phyloP scores from a whole-genome alignment of 2,888 invertebrate genomes.

The Leptinotarsa juncta region DNA sequence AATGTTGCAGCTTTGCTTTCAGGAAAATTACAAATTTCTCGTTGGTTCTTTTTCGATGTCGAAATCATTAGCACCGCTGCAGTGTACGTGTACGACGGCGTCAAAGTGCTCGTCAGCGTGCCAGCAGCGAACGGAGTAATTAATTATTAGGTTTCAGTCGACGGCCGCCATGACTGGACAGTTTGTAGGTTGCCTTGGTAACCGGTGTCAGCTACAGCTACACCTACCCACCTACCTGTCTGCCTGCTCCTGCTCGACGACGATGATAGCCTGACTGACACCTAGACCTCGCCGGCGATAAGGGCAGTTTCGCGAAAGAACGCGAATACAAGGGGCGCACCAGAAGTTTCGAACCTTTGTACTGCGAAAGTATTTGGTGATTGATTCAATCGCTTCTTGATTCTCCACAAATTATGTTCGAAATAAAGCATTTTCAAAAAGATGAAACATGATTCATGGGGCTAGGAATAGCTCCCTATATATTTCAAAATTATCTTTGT shows the following conservation, averaged over 20 bases:
- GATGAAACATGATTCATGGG: too few relatives aligned
- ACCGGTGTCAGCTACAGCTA: conserved; percentile 56
- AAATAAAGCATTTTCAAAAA: too few relatives aligned
- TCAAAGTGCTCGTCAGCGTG: conserved; percentile 34
- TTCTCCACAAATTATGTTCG: too few relatives aligned
- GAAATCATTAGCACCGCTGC: conserved; percentile 34
- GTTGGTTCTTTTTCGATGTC: conserved; percentile 31
- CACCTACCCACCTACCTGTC: conserved; percentile 60
- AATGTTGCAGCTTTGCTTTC: conserved; percentile 23
- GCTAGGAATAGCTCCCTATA: too few relatives aligned
- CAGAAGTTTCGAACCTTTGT: background rate
- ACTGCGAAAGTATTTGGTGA: background rate
- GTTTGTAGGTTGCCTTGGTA: conserved; percentile 60
- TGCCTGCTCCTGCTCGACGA: conserved; percentile 28
- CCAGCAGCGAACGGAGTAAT: conserved; percentile 53
- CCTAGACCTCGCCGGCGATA: conserved; percentile 34
- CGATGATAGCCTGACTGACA: conserved; percentile 33
- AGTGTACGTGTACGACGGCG: conserved; percentile 18
- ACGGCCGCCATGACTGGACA: conserved; percentile 62
- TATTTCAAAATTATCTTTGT: too few relatives aligned
- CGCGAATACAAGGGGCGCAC: background rate
- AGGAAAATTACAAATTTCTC: conserved; percentile 36
- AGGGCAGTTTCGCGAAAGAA: conserved; percentile 7
- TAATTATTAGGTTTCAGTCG: conserved; percentile 65
- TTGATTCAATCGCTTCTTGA: too few relatives aligned